Percentiles rank a stretch among this genome's conserved stretches.
Conservation (phyloP, 2,797 vertebrate genomes). For the Leptatherina wallacei region DNA sequence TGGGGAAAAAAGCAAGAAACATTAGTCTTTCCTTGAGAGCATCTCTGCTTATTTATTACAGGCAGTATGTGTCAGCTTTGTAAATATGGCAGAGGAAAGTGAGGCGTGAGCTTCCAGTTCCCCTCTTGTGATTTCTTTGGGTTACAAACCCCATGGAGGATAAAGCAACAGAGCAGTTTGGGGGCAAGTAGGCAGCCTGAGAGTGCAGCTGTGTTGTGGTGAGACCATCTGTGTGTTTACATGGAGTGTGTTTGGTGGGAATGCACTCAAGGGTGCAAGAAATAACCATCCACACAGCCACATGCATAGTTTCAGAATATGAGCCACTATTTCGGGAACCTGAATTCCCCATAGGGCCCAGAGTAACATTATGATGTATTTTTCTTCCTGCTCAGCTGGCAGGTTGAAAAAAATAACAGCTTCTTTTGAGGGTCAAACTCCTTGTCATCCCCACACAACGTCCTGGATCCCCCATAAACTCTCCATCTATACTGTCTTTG, state of each 20-base stretch:
- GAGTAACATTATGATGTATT: constrained; percentile 45
- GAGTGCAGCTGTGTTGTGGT: constrained; percentile 17
- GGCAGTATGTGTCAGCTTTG: constrained; percentile 42
- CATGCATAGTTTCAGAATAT: constrained; percentile 6
- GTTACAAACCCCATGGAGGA: constrained; percentile 39
- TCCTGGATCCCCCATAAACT: constrained; percentile 31
- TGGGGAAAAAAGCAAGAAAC: constrained; percentile 1
- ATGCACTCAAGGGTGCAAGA: constrained; percentile 32
- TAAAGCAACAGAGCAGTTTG: constrained; percentile 19
- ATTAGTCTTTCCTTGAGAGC: constrained; percentile 26
- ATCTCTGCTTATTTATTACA: constrained; percentile 34
- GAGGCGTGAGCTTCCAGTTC: constrained; percentile 47
- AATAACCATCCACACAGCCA: constrained; percentile 11
- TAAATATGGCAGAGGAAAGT: constrained; percentile 55
- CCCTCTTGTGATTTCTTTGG: constrained; percentile 46
- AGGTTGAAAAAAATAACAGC: constrained; percentile 27
- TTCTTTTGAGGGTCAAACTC: constrained; percentile 54
- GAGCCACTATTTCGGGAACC: constrained; percentile 32
- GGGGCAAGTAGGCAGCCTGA: constrained; percentile 23
- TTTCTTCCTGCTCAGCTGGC: constrained; percentile 19
- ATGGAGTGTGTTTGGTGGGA: constrained; percentile 28
- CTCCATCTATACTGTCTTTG: constrained; percentile 37
- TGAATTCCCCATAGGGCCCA: constrained; percentile 30
- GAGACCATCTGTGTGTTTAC: constrained; percentile 27
- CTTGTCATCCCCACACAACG: constrained; percentile 53